phyloP scores from a whole-genome alignment of 2,888 invertebrate genomes.

The Sarcophaga rosellei region DNA sequence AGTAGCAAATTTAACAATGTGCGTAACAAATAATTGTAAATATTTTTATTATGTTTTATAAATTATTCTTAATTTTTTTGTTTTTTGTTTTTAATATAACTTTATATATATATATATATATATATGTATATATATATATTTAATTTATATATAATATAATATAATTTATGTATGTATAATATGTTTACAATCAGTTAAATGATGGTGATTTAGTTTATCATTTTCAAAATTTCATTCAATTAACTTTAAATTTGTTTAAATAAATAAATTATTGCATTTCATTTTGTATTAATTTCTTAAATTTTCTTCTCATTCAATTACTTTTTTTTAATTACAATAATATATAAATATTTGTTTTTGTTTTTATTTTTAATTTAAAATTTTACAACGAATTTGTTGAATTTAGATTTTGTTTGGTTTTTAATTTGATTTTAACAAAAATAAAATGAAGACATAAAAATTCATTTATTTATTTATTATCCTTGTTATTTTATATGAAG shows the following conservation, averaged over 20 bases:
- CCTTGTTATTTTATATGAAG: constrained; percentile 24
- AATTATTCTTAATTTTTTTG: constrained; percentile 66
- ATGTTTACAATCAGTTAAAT: constrained; percentile 65
- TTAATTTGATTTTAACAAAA: constrained; percentile 49
- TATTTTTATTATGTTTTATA: constrained; percentile 73
- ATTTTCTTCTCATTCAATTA: constrained; percentile 32
- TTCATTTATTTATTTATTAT: constrained; percentile 49
- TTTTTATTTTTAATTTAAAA: constrained; percentile 68
- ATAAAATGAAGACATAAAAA: constrained; percentile 11
- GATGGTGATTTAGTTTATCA: constrained; percentile 58
- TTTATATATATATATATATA: constrained; percentile 66
- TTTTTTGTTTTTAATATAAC: constrained; percentile 69
- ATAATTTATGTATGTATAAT: constrained; percentile 68
- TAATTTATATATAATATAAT: constrained; percentile 62
- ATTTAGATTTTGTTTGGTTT: constrained; percentile 56
- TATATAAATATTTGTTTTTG: constrained; percentile 42
- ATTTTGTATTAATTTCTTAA: constrained; percentile 43
- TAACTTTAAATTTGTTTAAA: constrained; percentile 68
- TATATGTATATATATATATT: constrained; percentile 64
- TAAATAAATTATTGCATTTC: constrained; percentile 70
- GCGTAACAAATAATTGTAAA: constrained; percentile 81
- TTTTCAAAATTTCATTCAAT: constrained; percentile 58
- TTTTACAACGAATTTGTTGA: constrained; percentile 75
- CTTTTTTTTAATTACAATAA: constrained; percentile 67
- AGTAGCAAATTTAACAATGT: constrained; percentile 81